phyloP scores from a whole-genome alignment of 2,888 invertebrate species.

The Parnassius glacialis region DNA sequence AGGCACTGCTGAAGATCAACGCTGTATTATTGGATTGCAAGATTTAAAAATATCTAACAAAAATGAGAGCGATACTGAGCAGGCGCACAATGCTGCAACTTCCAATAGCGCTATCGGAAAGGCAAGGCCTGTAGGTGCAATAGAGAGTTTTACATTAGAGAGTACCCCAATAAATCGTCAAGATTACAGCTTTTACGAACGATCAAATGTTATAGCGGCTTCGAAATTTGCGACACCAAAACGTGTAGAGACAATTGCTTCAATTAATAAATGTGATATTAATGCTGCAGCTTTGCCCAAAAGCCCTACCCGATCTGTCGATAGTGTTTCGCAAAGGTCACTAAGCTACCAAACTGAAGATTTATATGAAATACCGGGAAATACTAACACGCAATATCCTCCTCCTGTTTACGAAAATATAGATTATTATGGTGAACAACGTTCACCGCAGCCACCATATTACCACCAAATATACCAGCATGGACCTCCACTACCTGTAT shows the following conservation, averaged over 20 bases:
- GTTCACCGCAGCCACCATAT: slow-evolving; percentile 81
- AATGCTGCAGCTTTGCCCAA: slow-evolving; percentile 62
- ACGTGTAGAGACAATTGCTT: slow-evolving; percentile 83
- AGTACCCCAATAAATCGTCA: slow-evolving; percentile 70
- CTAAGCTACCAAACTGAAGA: slow-evolving; percentile 73
- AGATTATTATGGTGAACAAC: slow-evolving; percentile 86
- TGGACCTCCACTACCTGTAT: slow-evolving; percentile 63
- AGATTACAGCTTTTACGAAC: slow-evolving; percentile 81
- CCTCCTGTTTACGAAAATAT: slow-evolving; percentile 89
- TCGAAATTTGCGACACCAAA: slow-evolving; percentile 90
- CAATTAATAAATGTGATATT: slow-evolving; percentile 68
- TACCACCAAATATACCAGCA: slow-evolving; percentile 81
- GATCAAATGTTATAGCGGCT: slow-evolving; percentile 87
- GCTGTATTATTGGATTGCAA: slow-evolving; percentile 73
- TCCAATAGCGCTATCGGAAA: slow-evolving; percentile 66
- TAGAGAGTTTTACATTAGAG: slow-evolving; percentile 84
- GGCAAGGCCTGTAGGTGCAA: slow-evolving; percentile 82
- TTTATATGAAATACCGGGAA: slow-evolving; percentile 70
- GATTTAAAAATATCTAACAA: slow-evolving; percentile 77
- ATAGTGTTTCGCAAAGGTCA: slow-evolving; percentile 82
- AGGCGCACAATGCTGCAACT: slow-evolving; percentile 69
- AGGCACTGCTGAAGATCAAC: slow-evolving; percentile 67
- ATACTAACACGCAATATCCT: slow-evolving; percentile 63
- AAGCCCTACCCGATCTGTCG: slow-evolving; percentile 83
- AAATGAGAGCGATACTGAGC: slow-evolving; percentile 75